Evolutionary conservation across 2,797 vertebrate species (phyloP).

Genomic region (Mastacembelus armatus): DNA sequence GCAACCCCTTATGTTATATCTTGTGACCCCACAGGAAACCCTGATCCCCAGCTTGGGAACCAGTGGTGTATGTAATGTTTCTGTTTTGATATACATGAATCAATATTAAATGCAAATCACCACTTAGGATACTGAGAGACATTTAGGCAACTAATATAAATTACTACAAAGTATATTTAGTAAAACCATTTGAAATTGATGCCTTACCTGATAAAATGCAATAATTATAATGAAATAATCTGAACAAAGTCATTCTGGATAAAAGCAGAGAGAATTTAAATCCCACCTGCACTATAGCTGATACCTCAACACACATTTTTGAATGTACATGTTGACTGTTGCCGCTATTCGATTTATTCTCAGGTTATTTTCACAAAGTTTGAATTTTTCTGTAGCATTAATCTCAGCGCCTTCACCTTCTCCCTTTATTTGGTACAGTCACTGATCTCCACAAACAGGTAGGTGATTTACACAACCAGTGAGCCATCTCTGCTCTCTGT

Average conservation of each 20-base stretch:
- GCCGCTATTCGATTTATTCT: background rate
- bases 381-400: background rate
- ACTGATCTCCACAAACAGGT: conserved; percentile 26
- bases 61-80: no score
- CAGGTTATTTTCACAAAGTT: conserved; percentile 4
- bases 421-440: conserved; percentile 25
- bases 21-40: no score
- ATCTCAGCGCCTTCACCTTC: conserved; percentile 14
- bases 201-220: no score
- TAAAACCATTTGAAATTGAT: background rate
- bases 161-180: background rate
- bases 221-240: no score
- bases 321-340: background rate
- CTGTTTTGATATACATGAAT: background rate
- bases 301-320: background rate
- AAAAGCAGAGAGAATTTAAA: no score
- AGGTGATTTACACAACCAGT: conserved; percentile 40
- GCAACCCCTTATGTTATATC: no score
- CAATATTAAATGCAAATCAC: background rate
- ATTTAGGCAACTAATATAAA: conserved; percentile 15
- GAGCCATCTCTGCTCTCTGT: conserved; percentile 25
- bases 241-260: no score
- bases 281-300: background rate
- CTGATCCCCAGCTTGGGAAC: no score
- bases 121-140: background rate